These are phyloP conservation scores for Apis cerana DNA, from an alignment of 1,140 invertebrate species.

Conservation along the genomic window DNA sequence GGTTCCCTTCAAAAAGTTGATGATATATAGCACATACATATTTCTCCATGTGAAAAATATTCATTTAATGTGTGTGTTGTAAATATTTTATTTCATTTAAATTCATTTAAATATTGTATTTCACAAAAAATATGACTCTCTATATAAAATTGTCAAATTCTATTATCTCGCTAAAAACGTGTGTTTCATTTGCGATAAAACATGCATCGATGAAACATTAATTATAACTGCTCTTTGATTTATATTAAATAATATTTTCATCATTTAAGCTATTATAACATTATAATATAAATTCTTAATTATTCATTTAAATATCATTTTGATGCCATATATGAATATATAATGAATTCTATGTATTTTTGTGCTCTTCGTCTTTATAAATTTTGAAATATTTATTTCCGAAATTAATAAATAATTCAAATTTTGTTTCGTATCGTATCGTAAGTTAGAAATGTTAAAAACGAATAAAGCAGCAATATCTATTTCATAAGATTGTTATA, in stretches of 20 bases:
- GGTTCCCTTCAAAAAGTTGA: constrained; percentile 60
- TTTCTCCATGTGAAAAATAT: constrained; percentile 71
- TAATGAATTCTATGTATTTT: constrained; percentile 27
- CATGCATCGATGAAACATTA: constrained; percentile 20
- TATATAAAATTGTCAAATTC: constrained; percentile 71
- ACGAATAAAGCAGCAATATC: constrained; percentile 7
- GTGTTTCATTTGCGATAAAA: constrained; percentile 46
- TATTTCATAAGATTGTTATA: constrained; percentile 1
- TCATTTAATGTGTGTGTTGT: constrained; percentile 66
- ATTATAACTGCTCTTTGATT: not conserved
- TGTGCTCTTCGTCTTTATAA: constrained; percentile 2
- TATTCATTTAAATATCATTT: not conserved
- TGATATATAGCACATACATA: constrained; percentile 39
- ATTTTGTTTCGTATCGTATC: constrained; percentile 30
- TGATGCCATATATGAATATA: not conserved
- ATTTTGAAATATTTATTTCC: constrained; percentile 18
- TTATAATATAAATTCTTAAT: not conserved
- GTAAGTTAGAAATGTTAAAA: constrained; percentile 50
- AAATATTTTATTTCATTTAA: constrained; percentile 53
- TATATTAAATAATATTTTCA: not conserved
- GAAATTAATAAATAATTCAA: constrained; percentile 52
- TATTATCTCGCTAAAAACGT: constrained; percentile 59
- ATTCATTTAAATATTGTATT: constrained; percentile 69
- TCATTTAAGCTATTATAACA: not conserved
- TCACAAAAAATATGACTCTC: constrained; percentile 79